Evolutionary conservation across 1,140 invertebrate genomes (phyloP).

Genomic region (Nixonia krombeini): DNA sequence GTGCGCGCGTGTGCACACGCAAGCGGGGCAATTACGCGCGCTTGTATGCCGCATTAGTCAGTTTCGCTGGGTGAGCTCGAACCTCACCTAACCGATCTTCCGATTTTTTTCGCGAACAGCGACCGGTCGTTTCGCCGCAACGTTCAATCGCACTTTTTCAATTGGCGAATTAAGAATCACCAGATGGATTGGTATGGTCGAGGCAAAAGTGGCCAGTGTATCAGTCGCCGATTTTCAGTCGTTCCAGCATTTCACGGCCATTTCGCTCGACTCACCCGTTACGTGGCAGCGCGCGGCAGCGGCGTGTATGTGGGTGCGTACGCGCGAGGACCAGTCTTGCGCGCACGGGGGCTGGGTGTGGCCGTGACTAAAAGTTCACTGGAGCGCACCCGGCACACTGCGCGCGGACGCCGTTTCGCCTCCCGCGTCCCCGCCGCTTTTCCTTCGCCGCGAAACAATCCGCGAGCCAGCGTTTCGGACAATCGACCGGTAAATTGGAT

Average conservation of each 20-base stretch:
- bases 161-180: too few species aligned
- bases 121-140: too few species aligned
- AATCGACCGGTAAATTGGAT: too few species aligned
- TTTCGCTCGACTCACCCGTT: conserved; percentile 39
- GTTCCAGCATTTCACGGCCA: too few species aligned
- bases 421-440: not conserved
- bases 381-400: conserved; percentile 61
- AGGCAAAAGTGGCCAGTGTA: too few species aligned
- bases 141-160: too few species aligned
- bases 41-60: conserved; percentile 19
- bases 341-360: conserved; percentile 66
- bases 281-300: conserved; percentile 25
- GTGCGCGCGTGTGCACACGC: conserved; percentile 17
- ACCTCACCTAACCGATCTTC: too few species aligned
- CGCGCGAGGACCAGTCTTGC: conserved; percentile 63
- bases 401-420: not conserved
- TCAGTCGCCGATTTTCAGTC: too few species aligned
- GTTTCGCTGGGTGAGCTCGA: too few species aligned
- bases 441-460: too few species aligned
- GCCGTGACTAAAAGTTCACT: conserved; percentile 72
- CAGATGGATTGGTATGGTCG: too few species aligned
- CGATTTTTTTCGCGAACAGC: too few species aligned
- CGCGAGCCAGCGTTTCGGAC: not conserved
- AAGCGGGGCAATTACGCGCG: conserved; percentile 17
- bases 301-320: conserved; percentile 60